These are phyloP conservation scores for Psylliodes chrysocephalus DNA, from an alignment of 2,888 invertebrate species.

Conservation along the genomic window DNA sequence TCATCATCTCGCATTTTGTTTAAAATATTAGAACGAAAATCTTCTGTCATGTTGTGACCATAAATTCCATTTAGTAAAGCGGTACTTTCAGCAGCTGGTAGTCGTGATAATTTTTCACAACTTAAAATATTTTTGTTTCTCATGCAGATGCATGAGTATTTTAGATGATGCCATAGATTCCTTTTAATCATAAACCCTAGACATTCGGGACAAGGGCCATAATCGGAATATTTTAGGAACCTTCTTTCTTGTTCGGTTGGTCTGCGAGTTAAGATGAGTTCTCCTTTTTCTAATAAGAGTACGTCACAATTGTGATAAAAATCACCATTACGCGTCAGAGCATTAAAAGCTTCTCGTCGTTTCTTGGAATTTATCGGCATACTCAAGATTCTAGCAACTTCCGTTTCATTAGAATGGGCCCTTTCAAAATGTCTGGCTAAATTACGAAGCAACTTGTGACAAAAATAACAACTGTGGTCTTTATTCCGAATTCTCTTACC, in stretches of 20 bases:
- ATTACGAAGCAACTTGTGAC: slow-evolving; percentile 18
- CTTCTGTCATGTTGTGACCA: slow-evolving; percentile 8
- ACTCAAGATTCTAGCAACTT: slow-evolving; percentile 9
- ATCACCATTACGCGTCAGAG: slow-evolving; percentile 17
- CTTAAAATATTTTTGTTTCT: background rate
- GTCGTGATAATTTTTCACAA: background rate
- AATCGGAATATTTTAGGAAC: slow-evolving; percentile 14
- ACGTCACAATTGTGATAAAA: slow-evolving; percentile 34
- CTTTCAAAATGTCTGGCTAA: slow-evolving; percentile 24
- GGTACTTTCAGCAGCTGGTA: slow-evolving; percentile 20
- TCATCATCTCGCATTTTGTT: background rate
- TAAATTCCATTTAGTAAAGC: slow-evolving; percentile 16
- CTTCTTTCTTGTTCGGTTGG: slow-evolving; percentile 17
- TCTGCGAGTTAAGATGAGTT: slow-evolving; percentile 27
- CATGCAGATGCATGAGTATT: slow-evolving; percentile 21
- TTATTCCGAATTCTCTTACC: slow-evolving; percentile 26
- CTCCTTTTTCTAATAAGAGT: slow-evolving; percentile 19
- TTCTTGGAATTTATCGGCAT: slow-evolving; percentile 18
- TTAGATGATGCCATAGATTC: slow-evolving; percentile 32
- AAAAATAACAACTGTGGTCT: slow-evolving; percentile 28
- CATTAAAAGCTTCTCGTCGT: slow-evolving; percentile 17
- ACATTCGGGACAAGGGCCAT: slow-evolving; percentile 35
- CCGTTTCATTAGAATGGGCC: slow-evolving; percentile 11
- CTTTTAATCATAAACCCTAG: slow-evolving; percentile 31
- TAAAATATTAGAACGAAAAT: slow-evolving; percentile 6